Evolutionary conservation across 1,140 invertebrate genomes (phyloP).

Genomic region (Papilio glaucus): DNA sequence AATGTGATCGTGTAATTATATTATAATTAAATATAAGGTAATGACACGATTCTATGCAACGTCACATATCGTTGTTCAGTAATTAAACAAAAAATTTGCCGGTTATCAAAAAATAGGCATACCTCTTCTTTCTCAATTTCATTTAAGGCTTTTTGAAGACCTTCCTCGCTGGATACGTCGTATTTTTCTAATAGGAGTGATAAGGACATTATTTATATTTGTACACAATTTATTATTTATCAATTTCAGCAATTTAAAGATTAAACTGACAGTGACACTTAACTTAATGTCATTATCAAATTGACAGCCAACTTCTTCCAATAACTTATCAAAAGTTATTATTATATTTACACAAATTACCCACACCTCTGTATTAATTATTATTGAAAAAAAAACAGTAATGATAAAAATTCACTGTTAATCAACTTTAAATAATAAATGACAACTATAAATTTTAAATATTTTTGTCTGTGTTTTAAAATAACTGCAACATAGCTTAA

Average conservation of each 20-base stretch:
- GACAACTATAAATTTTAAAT: no score
- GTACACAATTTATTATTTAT: conserved; percentile 17
- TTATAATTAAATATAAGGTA: no score
- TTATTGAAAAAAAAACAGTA: no score
- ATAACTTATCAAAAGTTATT: no score
- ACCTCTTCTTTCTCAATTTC: conserved; percentile 80
- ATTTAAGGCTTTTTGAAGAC: conserved; percentile 69
- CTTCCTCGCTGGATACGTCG: conserved; percentile 76
- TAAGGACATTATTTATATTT: conserved; percentile 62
- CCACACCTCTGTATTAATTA: no score
- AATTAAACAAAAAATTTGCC: background rate
- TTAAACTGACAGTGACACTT: background rate
- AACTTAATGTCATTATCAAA: conserved; percentile 3
- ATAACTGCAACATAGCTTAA: conserved; percentile 31
- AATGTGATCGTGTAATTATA: no score
- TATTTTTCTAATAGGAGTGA: conserved; percentile 73
- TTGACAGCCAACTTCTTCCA: conserved; percentile 11
- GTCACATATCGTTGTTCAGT: background rate
- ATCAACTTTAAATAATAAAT: no score
- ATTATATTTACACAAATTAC: no score
- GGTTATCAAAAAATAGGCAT: conserved; percentile 23
- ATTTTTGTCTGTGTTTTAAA: conserved; percentile 5
- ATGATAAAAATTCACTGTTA: no score
- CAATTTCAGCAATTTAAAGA: background rate
- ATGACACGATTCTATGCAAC: background rate